Conservation (phyloP, 2,888 invertebrate genomes). For the Hipparchia semele region DNA sequence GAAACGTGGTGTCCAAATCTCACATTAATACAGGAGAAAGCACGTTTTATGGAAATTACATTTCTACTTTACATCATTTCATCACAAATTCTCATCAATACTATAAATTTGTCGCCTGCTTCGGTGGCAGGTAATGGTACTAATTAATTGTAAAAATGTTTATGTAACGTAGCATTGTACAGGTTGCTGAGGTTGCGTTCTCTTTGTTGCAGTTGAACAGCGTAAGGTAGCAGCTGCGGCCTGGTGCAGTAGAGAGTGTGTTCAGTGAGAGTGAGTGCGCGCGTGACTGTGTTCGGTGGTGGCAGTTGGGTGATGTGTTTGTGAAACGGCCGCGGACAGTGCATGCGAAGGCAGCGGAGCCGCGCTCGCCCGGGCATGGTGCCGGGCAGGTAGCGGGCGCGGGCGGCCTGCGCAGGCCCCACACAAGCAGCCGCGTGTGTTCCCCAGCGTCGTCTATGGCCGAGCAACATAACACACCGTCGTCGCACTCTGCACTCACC, state of each 20-base stretch:
- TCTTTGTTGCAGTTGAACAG: constrained; percentile 74
- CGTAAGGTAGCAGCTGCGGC: constrained; percentile 53
- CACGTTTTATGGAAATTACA: constrained; percentile 13
- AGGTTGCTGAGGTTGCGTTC: constrained; percentile 65
- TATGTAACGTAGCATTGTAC: constrained; percentile 79
- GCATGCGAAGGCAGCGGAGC: constrained; percentile 70
- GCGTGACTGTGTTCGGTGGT: constrained; percentile 48
- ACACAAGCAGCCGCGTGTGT: constrained; percentile 83
- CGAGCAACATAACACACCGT: constrained; percentile 92
- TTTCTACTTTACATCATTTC: constrained; percentile 9
- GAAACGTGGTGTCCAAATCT: constrained; percentile 60
- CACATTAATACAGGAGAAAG: constrained; percentile 19
- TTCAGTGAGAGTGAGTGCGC: constrained; percentile 39
- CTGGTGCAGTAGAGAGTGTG: constrained; percentile 40
- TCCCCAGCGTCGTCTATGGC: constrained; percentile 94
- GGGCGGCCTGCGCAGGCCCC: constrained; percentile 83
- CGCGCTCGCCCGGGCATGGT: constrained; percentile 80
- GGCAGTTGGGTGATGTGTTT: constrained; percentile 51
- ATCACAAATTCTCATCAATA: constrained; percentile 11
- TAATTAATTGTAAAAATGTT: constrained; percentile 70
- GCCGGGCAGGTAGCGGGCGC: constrained; percentile 83
- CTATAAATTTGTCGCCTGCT: constrained; percentile 43
- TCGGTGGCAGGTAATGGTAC: constrained; percentile 63
- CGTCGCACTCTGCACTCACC: constrained; percentile 88
- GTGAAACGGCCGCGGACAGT: constrained; percentile 54